Evolutionary conservation across 2,888 invertebrate genomes (phyloP), one percentile per base, ranked within the genome.

Genomic region (Netelia fuscicornis): DNA sequence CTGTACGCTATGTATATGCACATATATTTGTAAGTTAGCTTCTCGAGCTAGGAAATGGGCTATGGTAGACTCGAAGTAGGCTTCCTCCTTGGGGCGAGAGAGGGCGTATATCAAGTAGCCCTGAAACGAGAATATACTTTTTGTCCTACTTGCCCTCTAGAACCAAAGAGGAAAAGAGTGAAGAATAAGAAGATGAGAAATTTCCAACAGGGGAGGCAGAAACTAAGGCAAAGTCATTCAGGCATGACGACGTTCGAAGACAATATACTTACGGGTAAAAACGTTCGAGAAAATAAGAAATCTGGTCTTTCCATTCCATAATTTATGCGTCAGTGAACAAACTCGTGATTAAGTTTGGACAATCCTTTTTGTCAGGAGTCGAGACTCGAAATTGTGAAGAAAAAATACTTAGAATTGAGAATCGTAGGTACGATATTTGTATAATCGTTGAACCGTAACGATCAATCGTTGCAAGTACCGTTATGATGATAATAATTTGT

Each of bases 91-190:
- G 62, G 71, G 60, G 65, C 60, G 48, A 62, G 86, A 89, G 30
- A 30, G 30, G 87, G 88, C 87, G 89, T 90, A 88, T 89, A 89
- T 90, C 88, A 88, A 89, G 88, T 90, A 90, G 89, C 89, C 86
- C 75, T 44, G 58, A 80, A 81, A 86, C 84, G 77, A 84, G 86
- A 82, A 86, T 80, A 62, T 85, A 84, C 78, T 84, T 84, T 86
- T 83, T 72, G 65, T 52, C 56, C 64, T 67, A 79, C 48, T 71
- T 56, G 44, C 58, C 58, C 11, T 25, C 42, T 44, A 37, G 56
- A 17, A 54, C 68, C 56, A 25, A 37, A 48, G 20, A 54, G 64
- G 62, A 20, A 30, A 20, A 68, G 75, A 67, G 71, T 48, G 54
- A 13, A 77, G 71, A 65, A 68, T 60, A 67, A 64, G 77, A 81